Conservation (phyloP, 2,113 vertebrate genomes). For the Hippocampus mohnikei region DNA sequence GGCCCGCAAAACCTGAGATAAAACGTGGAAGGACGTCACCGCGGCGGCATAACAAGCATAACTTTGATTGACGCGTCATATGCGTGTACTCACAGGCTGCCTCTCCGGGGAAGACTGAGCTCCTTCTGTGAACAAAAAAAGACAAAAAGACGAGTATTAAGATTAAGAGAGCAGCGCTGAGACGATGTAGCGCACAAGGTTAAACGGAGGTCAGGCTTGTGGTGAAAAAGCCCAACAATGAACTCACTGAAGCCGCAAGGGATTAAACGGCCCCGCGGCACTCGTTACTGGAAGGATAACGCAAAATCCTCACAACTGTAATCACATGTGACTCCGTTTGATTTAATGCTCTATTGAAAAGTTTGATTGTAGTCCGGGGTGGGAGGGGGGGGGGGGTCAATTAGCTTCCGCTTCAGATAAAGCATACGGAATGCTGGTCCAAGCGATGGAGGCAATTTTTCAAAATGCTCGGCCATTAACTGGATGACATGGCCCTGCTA, state of each 20-base stretch:
- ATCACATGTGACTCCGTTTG: background rate
- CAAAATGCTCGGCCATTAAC: background rate
- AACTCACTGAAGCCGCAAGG: constrained; percentile 26
- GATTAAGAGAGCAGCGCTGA: background rate
- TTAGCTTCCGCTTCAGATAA: background rate
- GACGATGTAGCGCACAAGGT: background rate
- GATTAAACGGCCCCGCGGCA: constrained; percentile 10
- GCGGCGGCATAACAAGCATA: background rate
- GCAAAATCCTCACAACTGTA: background rate
- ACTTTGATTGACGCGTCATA: background rate
- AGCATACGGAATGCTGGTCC: background rate
- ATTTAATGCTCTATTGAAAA: accelerated
- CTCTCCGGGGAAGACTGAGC: constrained; percentile 95
- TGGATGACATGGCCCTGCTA: background rate
- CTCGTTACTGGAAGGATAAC: constrained; percentile 14
- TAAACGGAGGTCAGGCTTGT: constrained; percentile 10
- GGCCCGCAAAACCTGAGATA: background rate
- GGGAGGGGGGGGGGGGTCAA: accelerated
- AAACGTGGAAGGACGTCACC: background rate
- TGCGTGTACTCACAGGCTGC: constrained; percentile 90
- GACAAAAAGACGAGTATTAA: constrained; percentile 30
- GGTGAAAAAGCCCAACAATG: constrained; percentile 22
- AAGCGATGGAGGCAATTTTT: background rate
- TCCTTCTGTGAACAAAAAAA: constrained; percentile 85
- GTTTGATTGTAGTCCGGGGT: background rate